Conservation (phyloP, 2,113 vertebrate species). For the Xyliphius kryptos region DNA sequence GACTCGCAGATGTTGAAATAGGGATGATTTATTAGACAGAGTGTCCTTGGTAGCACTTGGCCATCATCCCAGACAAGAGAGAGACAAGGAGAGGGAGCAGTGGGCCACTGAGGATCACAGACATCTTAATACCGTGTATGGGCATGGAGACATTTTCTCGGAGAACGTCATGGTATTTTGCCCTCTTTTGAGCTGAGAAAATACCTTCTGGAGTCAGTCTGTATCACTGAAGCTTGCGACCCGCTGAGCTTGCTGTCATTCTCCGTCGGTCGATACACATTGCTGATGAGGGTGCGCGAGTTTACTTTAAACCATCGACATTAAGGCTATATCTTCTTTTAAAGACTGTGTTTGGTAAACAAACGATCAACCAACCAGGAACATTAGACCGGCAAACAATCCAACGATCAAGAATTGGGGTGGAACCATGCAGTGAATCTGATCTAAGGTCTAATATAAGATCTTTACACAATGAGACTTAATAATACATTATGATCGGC, state of each 20-base stretch:
- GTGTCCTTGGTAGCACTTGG: constrained; percentile 89
- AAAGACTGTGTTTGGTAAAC: no score
- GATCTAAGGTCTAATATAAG: no score
- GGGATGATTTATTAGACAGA: constrained; percentile 86
- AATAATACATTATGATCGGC: no score
- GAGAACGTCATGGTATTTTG: constrained; percentile 67
- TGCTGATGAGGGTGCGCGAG: not conserved
- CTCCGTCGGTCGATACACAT: not conserved
- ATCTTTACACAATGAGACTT: no score
- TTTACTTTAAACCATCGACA: no score
- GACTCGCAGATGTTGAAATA: constrained; percentile 82
- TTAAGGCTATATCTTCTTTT: no score
- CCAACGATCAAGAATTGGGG: no score
- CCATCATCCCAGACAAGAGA: constrained; percentile 81
- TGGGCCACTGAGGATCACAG: constrained; percentile 57
- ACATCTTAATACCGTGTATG: constrained; percentile 73
- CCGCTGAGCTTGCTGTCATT: constrained; percentile 43
- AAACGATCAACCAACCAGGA: no score
- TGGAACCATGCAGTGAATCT: no score
- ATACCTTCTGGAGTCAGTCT: constrained; percentile 63
- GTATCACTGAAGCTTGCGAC: constrained; percentile 52
- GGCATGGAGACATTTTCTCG: constrained; percentile 64
- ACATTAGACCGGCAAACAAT: no score
- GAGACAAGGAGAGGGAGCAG: constrained; percentile 44
- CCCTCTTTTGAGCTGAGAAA: constrained; percentile 56